A percentile compares a stretch with the other conserved stretches of the same genome.
Evolutionary conservation across 2,797 vertebrate species (phyloP).

Genomic region (Staurois parvus): DNA sequence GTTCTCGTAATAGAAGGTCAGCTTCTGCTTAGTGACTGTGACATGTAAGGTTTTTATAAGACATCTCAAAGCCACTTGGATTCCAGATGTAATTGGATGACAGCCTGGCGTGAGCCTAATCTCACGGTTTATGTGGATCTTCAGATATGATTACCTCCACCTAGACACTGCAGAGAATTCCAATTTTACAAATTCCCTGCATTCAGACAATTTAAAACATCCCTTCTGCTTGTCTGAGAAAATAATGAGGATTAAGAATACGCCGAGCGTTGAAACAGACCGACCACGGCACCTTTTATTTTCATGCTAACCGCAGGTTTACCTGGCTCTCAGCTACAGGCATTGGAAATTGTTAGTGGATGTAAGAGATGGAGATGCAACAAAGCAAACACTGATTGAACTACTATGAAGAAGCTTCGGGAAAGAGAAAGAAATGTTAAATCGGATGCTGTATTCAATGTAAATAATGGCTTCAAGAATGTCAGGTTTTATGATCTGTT

Average conservation of each 20-base stretch:
- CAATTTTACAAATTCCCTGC: slow-evolving; percentile 17
- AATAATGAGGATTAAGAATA: slow-evolving; percentile 44
- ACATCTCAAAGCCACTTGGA: slow-evolving; percentile 4
- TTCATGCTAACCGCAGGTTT: slow-evolving; percentile 17
- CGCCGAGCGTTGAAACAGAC: not conserved
- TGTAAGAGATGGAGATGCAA: slow-evolving; percentile 39
- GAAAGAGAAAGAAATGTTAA: not conserved
- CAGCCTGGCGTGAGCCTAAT: slow-evolving; percentile 50
- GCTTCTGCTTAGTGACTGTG: not conserved
- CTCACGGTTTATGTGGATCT: slow-evolving; percentile 29
- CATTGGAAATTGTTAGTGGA: slow-evolving; percentile 29
- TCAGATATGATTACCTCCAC: slow-evolving; percentile 28
- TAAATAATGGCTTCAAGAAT: slow-evolving; percentile 49
- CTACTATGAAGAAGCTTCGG: slow-evolving; percentile 8
- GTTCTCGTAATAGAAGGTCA: slow-evolving; percentile 37
- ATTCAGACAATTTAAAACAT: slow-evolving; percentile 38
- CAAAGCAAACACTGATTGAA: slow-evolving; percentile 52
- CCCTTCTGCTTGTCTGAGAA: slow-evolving; percentile 7
- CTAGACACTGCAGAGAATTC: slow-evolving; percentile 2
- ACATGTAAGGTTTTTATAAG: not conserved
- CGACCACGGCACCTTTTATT: not conserved
- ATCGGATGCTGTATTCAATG: slow-evolving; percentile 45
- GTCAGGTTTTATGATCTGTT: slow-evolving; percentile 43
- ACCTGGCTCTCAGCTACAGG: slow-evolving; percentile 4
- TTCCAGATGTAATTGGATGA: slow-evolving; percentile 49